Evolutionary conservation across 2,888 invertebrate genomes (phyloP).

Genomic region (Opisthograptis luteolata): DNA sequence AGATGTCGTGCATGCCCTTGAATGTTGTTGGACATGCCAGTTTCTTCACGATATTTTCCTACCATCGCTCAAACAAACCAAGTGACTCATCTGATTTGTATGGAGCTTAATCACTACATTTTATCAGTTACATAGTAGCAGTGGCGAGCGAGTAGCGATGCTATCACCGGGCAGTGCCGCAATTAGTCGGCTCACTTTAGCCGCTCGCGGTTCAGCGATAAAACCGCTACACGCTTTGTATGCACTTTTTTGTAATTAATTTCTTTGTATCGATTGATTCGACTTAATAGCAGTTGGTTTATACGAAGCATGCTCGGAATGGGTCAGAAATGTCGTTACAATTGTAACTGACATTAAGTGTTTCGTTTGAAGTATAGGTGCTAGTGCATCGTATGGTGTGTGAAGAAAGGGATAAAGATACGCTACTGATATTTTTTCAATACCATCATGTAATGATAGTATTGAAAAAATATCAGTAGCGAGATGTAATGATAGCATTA

Average conservation of each 20-base stretch:
- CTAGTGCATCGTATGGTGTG: neutral
- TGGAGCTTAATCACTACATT: slow-evolving; percentile 9
- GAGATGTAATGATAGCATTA: no score
- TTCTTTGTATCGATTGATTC: slow-evolving; percentile 67
- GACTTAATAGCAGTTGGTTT: slow-evolving; percentile 45
- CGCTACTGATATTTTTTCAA: no score
- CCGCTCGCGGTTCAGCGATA: slow-evolving; percentile 64
- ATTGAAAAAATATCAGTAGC: no score
- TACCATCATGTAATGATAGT: no score
- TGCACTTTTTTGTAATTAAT: slow-evolving; percentile 73
- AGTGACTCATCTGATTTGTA: neutral
- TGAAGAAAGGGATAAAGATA: no score
- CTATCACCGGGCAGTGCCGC: slow-evolving; percentile 62
- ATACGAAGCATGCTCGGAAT: slow-evolving; percentile 22
- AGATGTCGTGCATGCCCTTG: no score
- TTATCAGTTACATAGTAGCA: neutral
- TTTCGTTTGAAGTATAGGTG: neutral
- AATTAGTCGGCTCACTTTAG: slow-evolving; percentile 79
- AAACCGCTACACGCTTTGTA: slow-evolving; percentile 63
- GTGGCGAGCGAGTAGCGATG: slow-evolving; percentile 47
- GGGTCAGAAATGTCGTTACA: slow-evolving; percentile 26
- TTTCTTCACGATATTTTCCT: no score
- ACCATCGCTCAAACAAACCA: neutral
- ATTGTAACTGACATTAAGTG: slow-evolving; percentile 28
- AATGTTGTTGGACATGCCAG: no score